A percentile compares a stretch with the other conserved stretches of the same genome.
These are phyloP conservation scores for Drosophila lini DNA, from an alignment of 1,140 invertebrate genomes.

Conservation along the genomic window DNA sequence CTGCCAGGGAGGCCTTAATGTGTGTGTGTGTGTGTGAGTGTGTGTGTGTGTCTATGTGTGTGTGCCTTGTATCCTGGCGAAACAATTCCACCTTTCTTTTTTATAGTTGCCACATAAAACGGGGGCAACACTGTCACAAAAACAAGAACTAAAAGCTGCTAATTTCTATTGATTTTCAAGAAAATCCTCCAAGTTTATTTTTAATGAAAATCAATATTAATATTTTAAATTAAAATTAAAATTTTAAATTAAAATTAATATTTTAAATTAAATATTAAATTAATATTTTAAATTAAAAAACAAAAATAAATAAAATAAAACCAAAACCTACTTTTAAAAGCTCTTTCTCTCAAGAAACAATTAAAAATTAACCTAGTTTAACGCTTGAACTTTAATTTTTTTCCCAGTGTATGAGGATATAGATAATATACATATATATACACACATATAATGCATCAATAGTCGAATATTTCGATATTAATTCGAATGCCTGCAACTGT, in stretches of 20 bases:
- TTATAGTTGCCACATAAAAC: conserved; percentile 67
- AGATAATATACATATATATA: neutral
- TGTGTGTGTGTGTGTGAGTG: conserved; percentile 5
- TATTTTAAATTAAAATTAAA: too few species aligned
- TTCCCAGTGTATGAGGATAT: neutral
- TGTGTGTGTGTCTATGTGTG: neutral
- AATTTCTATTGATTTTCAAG: neutral
- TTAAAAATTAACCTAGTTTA: neutral
- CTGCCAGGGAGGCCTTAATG: conserved; percentile 26
- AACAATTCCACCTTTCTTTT: conserved; percentile 56
- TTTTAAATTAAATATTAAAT: too few species aligned
- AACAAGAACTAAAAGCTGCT: neutral
- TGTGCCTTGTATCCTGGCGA: conserved; percentile 22
- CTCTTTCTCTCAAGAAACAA: too few species aligned
- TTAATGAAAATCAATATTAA: neutral
- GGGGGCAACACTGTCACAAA: conserved; percentile 10
- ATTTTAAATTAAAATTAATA: too few species aligned
- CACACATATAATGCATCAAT: neutral
- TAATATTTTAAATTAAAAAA: too few species aligned
- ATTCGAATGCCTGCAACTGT: conserved; percentile 36
- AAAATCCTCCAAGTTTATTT: neutral
- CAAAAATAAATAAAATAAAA: too few species aligned
- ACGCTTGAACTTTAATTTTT: neutral
- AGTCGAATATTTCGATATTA: conserved; percentile 26
- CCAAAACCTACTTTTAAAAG: too few species aligned